A percentile compares a stretch with the other conserved stretches of the same genome.
Evolutionary conservation across 1,140 invertebrate species (phyloP).

Genomic region (Achroia grisella): DNA sequence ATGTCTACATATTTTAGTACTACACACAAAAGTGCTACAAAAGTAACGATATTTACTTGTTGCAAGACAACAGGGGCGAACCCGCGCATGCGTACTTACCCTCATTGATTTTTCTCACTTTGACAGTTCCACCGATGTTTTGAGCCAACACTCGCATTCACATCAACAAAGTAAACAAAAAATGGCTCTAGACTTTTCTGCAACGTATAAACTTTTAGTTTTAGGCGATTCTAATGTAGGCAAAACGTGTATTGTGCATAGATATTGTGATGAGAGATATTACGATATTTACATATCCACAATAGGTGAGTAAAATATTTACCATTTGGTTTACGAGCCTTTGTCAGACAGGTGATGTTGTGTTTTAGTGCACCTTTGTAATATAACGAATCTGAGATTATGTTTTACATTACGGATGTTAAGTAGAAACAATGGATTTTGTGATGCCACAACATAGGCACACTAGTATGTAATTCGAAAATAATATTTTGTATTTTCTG

Average conservation of each 20-base stretch:
- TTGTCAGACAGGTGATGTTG: conserved; percentile 43
- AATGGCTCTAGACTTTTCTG: conserved; percentile 88
- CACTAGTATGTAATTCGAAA: no score
- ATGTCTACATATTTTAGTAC: no score
- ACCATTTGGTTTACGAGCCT: conserved; percentile 43
- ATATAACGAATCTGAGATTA: conserved; percentile 20
- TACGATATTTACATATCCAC: conserved; percentile 94
- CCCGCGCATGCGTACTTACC: conserved; percentile 53
- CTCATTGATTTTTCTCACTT: conserved; percentile 67
- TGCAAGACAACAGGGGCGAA: conserved; percentile 30
- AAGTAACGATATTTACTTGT: conserved; percentile 24
- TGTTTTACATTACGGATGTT: conserved; percentile 23
- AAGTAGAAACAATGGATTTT: conserved; percentile 18
- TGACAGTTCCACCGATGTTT: conserved; percentile 68
- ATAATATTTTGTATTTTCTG: no score
- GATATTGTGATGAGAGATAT: conserved; percentile 92
- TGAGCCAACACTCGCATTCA: conserved; percentile 47
- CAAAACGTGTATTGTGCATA: conserved; percentile 93
- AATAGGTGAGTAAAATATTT: conserved; percentile 82
- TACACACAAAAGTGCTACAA: conserved; percentile 5
- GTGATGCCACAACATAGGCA: no score
- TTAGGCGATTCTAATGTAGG: conserved; percentile 94
- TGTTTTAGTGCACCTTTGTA: conserved; percentile 27
- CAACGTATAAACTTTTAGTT: conserved; percentile 90
- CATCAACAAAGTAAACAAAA: conserved; percentile 61